Conservation (phyloP, 1,140 invertebrate species). For the Thaumatotibia leucotreta region DNA sequence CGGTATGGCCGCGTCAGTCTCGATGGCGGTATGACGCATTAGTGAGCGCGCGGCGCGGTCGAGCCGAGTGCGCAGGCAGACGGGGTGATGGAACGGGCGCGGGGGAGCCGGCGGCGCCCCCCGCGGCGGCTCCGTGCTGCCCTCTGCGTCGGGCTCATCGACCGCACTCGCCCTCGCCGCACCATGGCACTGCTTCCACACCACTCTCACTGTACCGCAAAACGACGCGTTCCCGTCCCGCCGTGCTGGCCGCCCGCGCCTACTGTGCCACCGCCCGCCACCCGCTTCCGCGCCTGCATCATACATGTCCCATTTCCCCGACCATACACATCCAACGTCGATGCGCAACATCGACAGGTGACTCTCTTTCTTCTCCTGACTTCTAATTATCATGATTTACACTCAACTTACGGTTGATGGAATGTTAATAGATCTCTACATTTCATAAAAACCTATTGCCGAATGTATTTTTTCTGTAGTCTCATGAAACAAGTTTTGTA, state of each 20-base stretch:
- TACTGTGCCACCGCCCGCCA: conserved; percentile 16
- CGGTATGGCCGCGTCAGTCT: conserved; percentile 46
- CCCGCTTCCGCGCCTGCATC: conserved; percentile 15
- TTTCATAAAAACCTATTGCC: not conserved
- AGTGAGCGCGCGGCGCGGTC: conserved; percentile 69
- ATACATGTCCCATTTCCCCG: conserved; percentile 3
- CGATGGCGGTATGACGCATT: conserved; percentile 67
- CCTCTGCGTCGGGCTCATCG: conserved; percentile 71
- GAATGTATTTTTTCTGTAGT: too few relatives aligned
- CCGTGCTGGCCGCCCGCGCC: conserved; percentile 21
- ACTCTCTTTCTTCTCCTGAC: not conserved
- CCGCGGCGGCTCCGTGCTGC: conserved; percentile 55
- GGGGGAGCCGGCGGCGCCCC: conserved; percentile 38
- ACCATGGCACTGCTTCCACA: conserved; percentile 29
- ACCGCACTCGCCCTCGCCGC: conserved; percentile 62
- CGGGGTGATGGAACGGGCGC: conserved; percentile 40
- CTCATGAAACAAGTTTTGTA: not conserved
- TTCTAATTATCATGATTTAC: not conserved
- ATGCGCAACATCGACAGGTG: conserved; percentile 5
- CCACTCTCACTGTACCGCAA: conserved; percentile 49
- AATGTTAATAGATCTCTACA: not conserved
- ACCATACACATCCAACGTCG: not conserved
- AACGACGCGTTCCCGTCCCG: conserved; percentile 26
- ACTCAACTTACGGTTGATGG: not conserved
- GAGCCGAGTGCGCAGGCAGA: conserved; percentile 59